phyloP scores from a whole-genome alignment of 1,140 invertebrate species.

The Brachionus rubens region DNA sequence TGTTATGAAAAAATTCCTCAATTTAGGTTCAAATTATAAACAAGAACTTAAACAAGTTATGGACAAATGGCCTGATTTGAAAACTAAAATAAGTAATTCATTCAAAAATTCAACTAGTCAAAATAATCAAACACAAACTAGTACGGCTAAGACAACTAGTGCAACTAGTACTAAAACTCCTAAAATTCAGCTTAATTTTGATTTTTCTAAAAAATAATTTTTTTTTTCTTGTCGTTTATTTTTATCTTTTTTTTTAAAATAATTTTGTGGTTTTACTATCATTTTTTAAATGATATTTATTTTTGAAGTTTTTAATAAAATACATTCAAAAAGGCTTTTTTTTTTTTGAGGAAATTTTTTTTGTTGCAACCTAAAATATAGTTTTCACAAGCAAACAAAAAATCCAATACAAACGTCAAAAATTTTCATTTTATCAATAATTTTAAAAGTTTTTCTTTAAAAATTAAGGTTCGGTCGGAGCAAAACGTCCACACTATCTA shows the following conservation, averaged over 20 bases:
- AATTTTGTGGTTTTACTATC: conserved; percentile 6
- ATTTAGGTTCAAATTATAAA: conserved; percentile 35
- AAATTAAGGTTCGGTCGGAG: no score
- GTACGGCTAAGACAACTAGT: background rate
- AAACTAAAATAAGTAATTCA: conserved; percentile 18
- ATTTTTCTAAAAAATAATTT: conserved; percentile 43
- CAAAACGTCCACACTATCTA: no score
- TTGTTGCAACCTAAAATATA: no score
- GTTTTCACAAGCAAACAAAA: no score
- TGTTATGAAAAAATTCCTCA: conserved; percentile 24
- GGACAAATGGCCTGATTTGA: conserved; percentile 14
- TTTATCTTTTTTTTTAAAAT: no score
- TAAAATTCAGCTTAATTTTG: conserved; percentile 45
- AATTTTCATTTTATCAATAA: no score
- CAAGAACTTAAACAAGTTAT: conserved; percentile 23
- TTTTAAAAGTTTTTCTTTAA: no score
- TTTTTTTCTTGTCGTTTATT: background rate
- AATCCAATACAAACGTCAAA: no score
- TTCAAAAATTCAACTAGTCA: conserved; percentile 12
- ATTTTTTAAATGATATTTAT: conserved; percentile 6
- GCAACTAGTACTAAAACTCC: background rate
- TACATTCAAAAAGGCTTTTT: no score
- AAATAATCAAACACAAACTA: background rate
- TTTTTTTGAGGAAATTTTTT: no score
- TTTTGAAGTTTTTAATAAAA: conserved; percentile 35